Base-by-base conservation (phyloP, 2,888 invertebrate species). In the Herminia tarsipennalis region DNA sequence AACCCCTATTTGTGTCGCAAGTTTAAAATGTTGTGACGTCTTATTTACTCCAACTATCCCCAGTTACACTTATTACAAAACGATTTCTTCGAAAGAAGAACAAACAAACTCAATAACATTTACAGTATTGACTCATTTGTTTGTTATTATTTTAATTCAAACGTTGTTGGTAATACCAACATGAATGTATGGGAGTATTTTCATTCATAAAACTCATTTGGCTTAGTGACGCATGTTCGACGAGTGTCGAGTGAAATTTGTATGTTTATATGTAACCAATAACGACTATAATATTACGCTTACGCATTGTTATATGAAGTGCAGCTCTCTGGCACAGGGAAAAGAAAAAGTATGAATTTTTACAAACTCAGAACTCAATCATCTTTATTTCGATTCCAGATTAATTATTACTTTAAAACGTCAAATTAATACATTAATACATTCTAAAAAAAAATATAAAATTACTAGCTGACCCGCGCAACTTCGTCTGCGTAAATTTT, bases 61-160 rank as follows among this genome's bases (percentile, higher is more conserved):
- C n/a, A 29, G 1, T 29, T 29, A 2, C 9, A 9, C 5, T 4
- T 9, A 30, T 16, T 9, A 5, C 6, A 6, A 14, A 6, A 13
- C 14, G 16, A 20, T 16, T 20, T 36, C 18, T 8, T n/a, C 18
- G 13, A 27, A 36, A 9, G 12, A 25, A 5, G 16, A 18, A 27
- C 25, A 27, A 36, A 27, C 36, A 28, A 18, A 28, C 28, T 13
- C n/a, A 4, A 27, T 17, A 17, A 25, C 28, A 28, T 37, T 14
- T 28, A 14, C 18, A 14, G 12, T 28, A 38, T 38, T 30, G 22
- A 38, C 21, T 29, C 38, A 38, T 29, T 22, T 21, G 38, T 38
- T 30, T 38, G 21, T 38, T 29, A 28, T 29, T 38, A n/a, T 28
- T 20, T 28, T 28, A 28, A 37, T 20, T 20, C 37, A 13, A 28